Percentiles rank a stretch among this genome's conserved stretches.
Conservation (phyloP, 1,140 invertebrate species). For the Neodiprion pinetum region DNA sequence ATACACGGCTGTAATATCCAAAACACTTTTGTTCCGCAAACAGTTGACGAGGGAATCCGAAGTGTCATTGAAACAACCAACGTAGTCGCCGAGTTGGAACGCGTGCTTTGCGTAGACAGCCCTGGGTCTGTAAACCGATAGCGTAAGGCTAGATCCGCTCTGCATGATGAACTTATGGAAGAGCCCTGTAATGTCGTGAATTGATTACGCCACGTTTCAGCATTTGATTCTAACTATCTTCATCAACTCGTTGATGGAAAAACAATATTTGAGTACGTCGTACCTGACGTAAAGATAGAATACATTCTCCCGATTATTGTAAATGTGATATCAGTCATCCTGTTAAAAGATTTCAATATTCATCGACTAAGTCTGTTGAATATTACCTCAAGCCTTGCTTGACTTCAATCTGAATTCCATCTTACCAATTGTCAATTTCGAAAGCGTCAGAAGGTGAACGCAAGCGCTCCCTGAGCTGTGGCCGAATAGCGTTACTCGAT, state of each 20-base stretch:
- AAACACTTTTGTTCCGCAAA: constrained; percentile 8
- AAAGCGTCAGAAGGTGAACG: too few relatives aligned
- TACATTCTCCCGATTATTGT: too few relatives aligned
- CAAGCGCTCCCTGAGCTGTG: too few relatives aligned
- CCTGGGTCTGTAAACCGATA: neutral
- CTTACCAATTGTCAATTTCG: too few relatives aligned
- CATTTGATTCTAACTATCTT: too few relatives aligned
- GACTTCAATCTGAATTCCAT: too few relatives aligned
- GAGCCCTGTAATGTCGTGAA: neutral
- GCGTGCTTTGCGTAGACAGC: neutral
- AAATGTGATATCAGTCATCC: too few relatives aligned
- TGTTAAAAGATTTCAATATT: too few relatives aligned
- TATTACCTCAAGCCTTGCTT: too few relatives aligned
- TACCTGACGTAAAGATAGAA: neutral
- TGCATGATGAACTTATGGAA: neutral
- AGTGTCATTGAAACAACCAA: constrained; percentile 26
- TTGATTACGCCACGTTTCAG: neutral
- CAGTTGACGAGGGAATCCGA: constrained; percentile 26
- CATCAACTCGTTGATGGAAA: neutral
- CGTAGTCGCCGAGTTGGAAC: neutral
- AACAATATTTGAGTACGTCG: neutral
- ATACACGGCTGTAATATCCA: neutral
- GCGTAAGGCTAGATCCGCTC: constrained; percentile 3
- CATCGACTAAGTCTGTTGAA: too few relatives aligned
- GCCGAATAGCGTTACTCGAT: too few relatives aligned